These are phyloP conservation scores for Tyto alba DNA, from an alignment of 2,113 vertebrate genomes.

Conservation along the genomic window DNA sequence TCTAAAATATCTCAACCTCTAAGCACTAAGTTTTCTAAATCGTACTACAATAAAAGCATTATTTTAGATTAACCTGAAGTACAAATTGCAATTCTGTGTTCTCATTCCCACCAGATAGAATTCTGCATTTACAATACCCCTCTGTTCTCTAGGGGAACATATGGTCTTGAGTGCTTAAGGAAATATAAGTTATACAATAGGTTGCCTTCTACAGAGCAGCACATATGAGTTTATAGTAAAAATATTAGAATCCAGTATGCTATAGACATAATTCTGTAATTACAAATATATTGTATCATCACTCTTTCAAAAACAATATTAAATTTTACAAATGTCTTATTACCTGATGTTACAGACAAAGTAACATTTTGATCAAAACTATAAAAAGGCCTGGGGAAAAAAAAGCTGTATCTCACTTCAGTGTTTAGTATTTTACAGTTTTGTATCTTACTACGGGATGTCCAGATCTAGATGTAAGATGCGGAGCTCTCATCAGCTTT, in stretches of 20 bases:
- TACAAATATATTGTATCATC: conserved; percentile 41
- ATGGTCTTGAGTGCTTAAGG: conserved; percentile 47
- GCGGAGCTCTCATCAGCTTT: background rate
- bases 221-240: conserved; percentile 43
- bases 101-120: conserved; percentile 5
- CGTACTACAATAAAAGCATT: background rate
- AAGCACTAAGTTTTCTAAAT: background rate
- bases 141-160: conserved; percentile 27
- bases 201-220: conserved; percentile 36
- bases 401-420: background rate
- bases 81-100: background rate
- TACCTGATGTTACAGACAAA: background rate
- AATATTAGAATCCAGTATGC: conserved; percentile 11
- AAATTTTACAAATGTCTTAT: background rate
- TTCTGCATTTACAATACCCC: conserved; percentile 1
- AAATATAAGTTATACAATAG: conserved; percentile 64
- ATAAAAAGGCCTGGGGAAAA: background rate
- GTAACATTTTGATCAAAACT: background rate
- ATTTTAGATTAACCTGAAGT: conserved; percentile 3
- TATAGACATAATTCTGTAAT: background rate
- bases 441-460: background rate
- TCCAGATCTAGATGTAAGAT: background rate
- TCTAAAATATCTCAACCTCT: background rate
- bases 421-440: background rate
- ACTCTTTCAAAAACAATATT: background rate